Base-by-base conservation (phyloP, 92 coral and sea anemone genomes). In the Zoanthus gigantus region DNA sequence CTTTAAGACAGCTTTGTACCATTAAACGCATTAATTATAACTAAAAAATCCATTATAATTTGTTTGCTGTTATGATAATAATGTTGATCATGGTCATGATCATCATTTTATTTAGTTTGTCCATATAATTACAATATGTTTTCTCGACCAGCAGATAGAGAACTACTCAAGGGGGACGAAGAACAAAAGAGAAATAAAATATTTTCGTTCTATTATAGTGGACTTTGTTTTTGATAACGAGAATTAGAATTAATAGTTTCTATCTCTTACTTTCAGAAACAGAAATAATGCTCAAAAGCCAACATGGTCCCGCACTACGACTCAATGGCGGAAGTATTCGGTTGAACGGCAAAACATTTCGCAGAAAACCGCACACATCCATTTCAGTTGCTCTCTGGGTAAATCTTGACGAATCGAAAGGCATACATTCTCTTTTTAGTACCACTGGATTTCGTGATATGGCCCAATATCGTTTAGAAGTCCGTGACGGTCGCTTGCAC, bases 361-460 rank as follows among this genome's bases (percentile, higher is more conserved):
- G 87, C 52, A 92, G 90, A 31, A 95, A 93, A 83, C 99, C 99
- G 8, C 92, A 84, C 37, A 90, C 90, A 63, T 98, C 98, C 4
- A 87, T 97, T 45, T 92, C 98, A 63, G 82, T 97, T 83, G 99
- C 98, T 63, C 78, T 91, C 17, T 97, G 99, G 99, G 23, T 97
- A 10, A 97, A 97, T 53, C 89, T 97, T 23, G 93, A 96, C 74
- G 88, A 73, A 58, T 86, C 92, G 9, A 88, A 92, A 18, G 99
- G 98, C 17, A 68, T 71, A 9, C 98, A 97, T 63, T 90, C 94
- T 42, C 79, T 97, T 46, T 97, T 97, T 88, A 85, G 89, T 71
- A 94, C 98, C 4, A 88, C 83, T 17, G 95, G 96, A 3, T 89
- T 92, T 16, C 94, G 84, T 47, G 74, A 81, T 73, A 53, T 72